Conservation (phyloP, 2,888 invertebrate species). For the Seira ritae region DNA sequence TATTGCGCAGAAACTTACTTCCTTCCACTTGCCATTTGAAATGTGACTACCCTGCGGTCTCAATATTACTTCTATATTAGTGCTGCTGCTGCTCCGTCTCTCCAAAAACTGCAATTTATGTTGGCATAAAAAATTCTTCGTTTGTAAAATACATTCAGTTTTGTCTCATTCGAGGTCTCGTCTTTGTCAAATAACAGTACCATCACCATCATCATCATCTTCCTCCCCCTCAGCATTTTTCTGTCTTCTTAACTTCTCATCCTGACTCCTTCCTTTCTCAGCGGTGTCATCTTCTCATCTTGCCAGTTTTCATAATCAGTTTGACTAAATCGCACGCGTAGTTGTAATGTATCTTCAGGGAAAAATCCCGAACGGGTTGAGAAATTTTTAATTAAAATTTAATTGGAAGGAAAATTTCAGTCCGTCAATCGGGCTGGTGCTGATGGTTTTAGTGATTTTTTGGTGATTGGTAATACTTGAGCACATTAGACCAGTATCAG, state of each 20-base stretch:
- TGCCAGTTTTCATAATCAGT: slow-evolving; percentile 10
- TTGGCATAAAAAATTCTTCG: slow-evolving; percentile 15
- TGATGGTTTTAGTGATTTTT: neutral
- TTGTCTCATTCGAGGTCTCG: slow-evolving; percentile 26
- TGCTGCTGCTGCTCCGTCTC: slow-evolving; percentile 19
- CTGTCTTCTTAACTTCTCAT: neutral
- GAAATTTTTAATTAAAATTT: too few species aligned
- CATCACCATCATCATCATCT: slow-evolving; percentile 6
- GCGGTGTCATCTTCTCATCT: neutral
- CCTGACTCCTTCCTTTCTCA: slow-evolving; percentile 13
- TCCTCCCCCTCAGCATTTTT: neutral
- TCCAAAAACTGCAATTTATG: slow-evolving; percentile 16
- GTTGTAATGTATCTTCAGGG: too few species aligned
- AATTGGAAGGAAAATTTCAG: too few species aligned
- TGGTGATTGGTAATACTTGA: neutral
- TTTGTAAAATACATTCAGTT: neutral
- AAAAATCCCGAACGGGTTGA: too few species aligned
- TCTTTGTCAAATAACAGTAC: slow-evolving; percentile 20
- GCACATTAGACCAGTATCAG: neutral
- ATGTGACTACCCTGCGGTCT: slow-evolving; percentile 14
- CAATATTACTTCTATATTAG: slow-evolving; percentile 4
- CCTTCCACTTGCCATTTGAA: slow-evolving; percentile 45
- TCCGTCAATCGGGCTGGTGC: neutral
- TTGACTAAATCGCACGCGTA: neutral
- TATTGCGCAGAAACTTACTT: slow-evolving; percentile 12